These are phyloP conservation scores for Trichonephila clavipes DNA, from an alignment of 1,140 invertebrate species.

Conservation along the genomic window DNA sequence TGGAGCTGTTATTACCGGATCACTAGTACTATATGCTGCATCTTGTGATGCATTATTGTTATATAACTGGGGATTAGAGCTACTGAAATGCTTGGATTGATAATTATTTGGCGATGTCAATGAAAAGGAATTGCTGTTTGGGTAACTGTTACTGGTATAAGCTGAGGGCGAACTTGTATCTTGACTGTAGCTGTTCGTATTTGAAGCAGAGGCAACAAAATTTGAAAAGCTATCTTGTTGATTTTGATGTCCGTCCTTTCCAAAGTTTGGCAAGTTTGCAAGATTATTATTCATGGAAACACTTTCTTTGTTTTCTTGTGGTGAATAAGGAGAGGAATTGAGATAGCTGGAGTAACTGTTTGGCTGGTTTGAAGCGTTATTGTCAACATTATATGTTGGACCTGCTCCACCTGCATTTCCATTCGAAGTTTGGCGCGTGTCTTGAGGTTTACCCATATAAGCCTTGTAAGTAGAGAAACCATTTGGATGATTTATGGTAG, in stretches of 20 bases:
- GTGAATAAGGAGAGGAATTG: neutral
- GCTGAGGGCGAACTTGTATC: neutral
- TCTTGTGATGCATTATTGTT: neutral
- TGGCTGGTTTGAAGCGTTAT: neutral
- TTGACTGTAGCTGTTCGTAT: neutral
- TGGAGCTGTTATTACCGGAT: neutral
- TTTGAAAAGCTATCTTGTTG: neutral
- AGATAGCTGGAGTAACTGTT: neutral
- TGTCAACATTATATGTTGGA: neutral
- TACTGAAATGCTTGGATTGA: neutral
- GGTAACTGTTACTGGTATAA: neutral
- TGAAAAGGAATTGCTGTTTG: constrained; percentile 22
- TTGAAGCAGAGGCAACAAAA: neutral
- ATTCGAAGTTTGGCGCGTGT: neutral
- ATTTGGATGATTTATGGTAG: neutral
- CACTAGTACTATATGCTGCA: neutral
- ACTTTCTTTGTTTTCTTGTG: neutral
- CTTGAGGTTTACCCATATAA: neutral
- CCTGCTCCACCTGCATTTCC: neutral
- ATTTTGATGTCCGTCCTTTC: neutral
- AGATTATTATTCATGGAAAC: neutral
- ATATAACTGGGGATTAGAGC: neutral
- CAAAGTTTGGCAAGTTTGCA: neutral
- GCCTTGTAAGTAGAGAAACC: neutral
- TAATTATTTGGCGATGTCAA: neutral